These are phyloP conservation scores for Poeciliopsis infans DNA, from an alignment of 2,797 vertebrate species.

Conservation along the genomic window DNA sequence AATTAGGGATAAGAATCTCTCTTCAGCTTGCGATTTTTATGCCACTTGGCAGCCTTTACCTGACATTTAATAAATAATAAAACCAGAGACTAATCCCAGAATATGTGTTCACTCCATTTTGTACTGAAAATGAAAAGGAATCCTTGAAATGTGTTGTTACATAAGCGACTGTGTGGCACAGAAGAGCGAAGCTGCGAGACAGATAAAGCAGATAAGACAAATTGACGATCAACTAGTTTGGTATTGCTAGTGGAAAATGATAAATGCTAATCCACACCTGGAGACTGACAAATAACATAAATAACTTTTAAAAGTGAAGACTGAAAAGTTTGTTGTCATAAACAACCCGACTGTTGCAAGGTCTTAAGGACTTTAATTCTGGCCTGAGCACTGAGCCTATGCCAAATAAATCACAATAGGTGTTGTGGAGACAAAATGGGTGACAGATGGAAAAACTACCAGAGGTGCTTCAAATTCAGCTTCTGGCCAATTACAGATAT, in stretches of 20 bases:
- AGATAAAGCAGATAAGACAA: background rate
- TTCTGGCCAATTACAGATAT: too few relatives aligned
- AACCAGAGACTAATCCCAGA: background rate
- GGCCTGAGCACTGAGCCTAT: background rate
- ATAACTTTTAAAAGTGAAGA: background rate
- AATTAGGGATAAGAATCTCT: constrained; percentile 1
- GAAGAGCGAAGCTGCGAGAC: background rate
- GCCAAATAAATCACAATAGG: background rate
- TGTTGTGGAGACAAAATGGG: background rate
- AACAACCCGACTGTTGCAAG: too few relatives aligned
- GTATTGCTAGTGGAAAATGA: background rate
- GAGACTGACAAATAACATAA: background rate
- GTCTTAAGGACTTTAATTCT: background rate
- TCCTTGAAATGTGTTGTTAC: background rate
- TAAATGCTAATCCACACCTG: constrained; percentile 1
- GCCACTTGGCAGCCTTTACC: background rate
- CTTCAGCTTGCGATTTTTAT: background rate
- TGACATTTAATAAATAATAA: constrained; percentile 4
- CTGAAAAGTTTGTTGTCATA: background rate
- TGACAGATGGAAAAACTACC: background rate
- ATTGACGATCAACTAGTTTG: background rate
- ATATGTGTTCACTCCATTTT: background rate
- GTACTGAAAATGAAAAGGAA: background rate
- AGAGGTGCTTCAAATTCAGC: too few relatives aligned
- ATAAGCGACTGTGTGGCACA: background rate